These are phyloP conservation scores for Iselma pallidipennis DNA, from an alignment of 2,888 invertebrate species.

Conservation along the genomic window DNA sequence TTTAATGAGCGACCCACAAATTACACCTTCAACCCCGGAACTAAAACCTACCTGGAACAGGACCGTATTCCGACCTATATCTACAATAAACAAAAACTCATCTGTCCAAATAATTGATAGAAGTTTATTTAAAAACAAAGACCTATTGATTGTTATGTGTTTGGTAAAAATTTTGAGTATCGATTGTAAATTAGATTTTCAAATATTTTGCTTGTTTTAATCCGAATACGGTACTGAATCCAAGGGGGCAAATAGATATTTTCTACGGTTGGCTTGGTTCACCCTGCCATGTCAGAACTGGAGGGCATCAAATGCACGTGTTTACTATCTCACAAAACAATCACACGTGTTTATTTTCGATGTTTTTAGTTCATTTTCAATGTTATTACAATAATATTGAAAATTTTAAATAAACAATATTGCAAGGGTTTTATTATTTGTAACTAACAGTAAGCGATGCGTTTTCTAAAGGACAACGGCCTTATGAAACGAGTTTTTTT, in stretches of 20 bases:
- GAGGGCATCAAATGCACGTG: constrained; percentile 29
- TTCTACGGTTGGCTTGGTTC: constrained; percentile 31
- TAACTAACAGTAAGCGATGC: too few relatives aligned
- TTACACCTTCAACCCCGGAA: constrained; percentile 47
- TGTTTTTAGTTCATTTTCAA: constrained; percentile 28
- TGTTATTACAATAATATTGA: not conserved
- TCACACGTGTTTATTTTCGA: constrained; percentile 30
- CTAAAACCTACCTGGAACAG: not conserved
- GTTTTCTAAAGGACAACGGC: too few relatives aligned
- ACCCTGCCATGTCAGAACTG: constrained; percentile 28
- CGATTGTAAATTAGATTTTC: too few relatives aligned
- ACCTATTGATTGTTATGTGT: too few relatives aligned
- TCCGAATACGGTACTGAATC: not conserved
- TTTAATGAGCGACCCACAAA: constrained; percentile 51
- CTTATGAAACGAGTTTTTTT: too few relatives aligned
- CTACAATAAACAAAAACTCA: too few relatives aligned
- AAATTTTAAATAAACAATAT: not conserved
- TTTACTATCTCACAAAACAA: constrained; percentile 32
- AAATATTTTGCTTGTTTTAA: not conserved
- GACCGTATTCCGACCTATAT: not conserved
- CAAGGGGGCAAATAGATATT: constrained; percentile 16
- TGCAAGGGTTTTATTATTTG: too few relatives aligned
- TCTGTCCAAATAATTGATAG: not conserved
- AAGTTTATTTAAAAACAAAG: too few relatives aligned
- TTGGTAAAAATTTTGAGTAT: too few relatives aligned